Evolutionary conservation across 2,113 vertebrate genomes (phyloP).

Genomic region (Petaurus breviceps): DNA sequence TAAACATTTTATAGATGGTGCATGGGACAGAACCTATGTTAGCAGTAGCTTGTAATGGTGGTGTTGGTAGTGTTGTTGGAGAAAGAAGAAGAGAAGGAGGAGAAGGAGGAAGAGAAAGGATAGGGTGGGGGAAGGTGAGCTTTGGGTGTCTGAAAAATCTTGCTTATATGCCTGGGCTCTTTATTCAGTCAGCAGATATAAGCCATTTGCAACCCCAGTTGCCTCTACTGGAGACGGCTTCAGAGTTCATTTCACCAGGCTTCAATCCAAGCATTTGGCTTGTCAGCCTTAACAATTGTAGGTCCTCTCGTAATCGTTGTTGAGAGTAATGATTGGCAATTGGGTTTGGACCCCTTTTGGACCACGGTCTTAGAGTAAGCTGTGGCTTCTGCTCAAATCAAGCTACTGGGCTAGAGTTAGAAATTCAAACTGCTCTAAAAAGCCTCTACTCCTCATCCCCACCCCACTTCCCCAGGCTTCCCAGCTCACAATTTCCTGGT

Average conservation of each 20-base stretch:
- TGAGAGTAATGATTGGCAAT: slow-evolving; percentile 1
- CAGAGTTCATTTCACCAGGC: slow-evolving; percentile 56
- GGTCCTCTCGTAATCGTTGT: background rate
- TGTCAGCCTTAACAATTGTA: slow-evolving; percentile 48
- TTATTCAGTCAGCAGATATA: slow-evolving; percentile 41
- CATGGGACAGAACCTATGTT: background rate
- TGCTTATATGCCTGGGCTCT: slow-evolving; percentile 3
- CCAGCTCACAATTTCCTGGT: slow-evolving; percentile 46
- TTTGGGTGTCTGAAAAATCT: slow-evolving; percentile 12
- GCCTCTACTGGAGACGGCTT: background rate
- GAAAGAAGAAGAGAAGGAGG: background rate
- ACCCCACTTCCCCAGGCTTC: slow-evolving; percentile 12
- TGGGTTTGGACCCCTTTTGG: background rate
- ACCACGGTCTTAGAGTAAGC: background rate
- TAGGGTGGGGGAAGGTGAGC: background rate
- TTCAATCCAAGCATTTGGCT: slow-evolving; percentile 40
- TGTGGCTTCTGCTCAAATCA: slow-evolving; percentile 40
- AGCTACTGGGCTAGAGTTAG: slow-evolving; percentile 46
- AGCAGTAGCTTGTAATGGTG: background rate
- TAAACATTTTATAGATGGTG: slow-evolving; percentile 9
- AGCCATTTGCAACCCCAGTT: slow-evolving; percentile 15
- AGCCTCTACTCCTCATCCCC: background rate
- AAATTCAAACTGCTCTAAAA: slow-evolving; percentile 37
- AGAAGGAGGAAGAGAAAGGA: background rate
- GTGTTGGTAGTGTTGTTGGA: background rate